These are phyloP conservation scores for Latheticus oryzae DNA, from an alignment of 2,888 invertebrate species.

Conservation along the genomic window DNA sequence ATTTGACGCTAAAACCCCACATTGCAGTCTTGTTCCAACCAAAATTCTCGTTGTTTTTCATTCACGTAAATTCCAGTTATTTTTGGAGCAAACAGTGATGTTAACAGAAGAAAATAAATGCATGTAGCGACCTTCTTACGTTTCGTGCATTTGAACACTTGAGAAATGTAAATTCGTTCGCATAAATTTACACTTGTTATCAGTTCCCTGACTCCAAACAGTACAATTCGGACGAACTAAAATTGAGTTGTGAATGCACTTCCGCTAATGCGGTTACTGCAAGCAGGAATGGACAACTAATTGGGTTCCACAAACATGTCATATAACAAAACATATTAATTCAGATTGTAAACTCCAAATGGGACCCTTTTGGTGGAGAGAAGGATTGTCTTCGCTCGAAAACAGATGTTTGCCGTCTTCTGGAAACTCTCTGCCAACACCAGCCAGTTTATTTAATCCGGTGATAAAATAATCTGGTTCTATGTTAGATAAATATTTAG, in stretches of 20 bases:
- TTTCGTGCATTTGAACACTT: slow-evolving; percentile 18
- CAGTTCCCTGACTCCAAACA: slow-evolving; percentile 40
- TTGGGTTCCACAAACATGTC: slow-evolving; percentile 34
- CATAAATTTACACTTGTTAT: slow-evolving; percentile 42
- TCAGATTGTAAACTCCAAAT: too few species aligned
- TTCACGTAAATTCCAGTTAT: too few species aligned
- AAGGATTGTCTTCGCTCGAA: too few species aligned
- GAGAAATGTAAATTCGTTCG: slow-evolving; percentile 38
- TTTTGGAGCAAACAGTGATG: too few species aligned
- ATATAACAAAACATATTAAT: not conserved
- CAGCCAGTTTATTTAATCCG: slow-evolving; percentile 22
- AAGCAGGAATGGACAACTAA: slow-evolving; percentile 42
- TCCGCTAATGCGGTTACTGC: slow-evolving; percentile 43
- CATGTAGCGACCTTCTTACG: slow-evolving; percentile 2
- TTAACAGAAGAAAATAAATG: too few species aligned
- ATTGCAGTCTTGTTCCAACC: slow-evolving; percentile 10
- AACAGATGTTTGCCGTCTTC: slow-evolving; percentile 11
- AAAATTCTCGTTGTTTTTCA: too few species aligned
- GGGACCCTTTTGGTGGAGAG: too few species aligned
- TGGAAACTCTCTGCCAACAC: slow-evolving; percentile 8
- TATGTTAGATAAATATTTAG: slow-evolving; percentile 28
- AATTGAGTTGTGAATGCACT: slow-evolving; percentile 42
- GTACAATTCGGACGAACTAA: slow-evolving; percentile 32
- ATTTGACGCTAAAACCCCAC: not conserved
- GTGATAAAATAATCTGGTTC: slow-evolving; percentile 21